Conservation (phyloP, 2,113 vertebrate species). For the Pelmatolapia mariae region DNA sequence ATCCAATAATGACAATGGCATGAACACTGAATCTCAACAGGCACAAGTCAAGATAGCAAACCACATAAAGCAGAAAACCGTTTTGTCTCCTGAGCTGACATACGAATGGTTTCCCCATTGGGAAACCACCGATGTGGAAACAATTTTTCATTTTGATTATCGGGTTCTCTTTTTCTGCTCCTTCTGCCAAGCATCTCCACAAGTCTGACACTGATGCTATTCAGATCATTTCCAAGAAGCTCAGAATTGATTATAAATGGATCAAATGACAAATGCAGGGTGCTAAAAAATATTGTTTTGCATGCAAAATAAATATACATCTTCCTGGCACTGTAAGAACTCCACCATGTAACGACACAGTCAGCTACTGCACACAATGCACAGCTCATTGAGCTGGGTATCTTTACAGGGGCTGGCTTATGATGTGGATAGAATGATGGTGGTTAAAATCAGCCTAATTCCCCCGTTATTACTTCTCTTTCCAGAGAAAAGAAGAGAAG, state of each 20-base stretch:
- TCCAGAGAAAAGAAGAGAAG: background rate
- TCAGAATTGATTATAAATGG: background rate
- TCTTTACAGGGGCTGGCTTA: background rate
- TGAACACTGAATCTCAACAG: background rate
- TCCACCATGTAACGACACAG: background rate
- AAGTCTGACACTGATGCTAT: background rate
- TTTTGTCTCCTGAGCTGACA: background rate
- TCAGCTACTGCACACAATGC: background rate
- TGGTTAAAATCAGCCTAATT: constrained; percentile 11
- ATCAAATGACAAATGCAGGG: background rate
- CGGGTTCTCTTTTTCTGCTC: background rate
- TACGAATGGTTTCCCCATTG: background rate
- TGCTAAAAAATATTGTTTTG: background rate
- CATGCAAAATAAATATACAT: background rate
- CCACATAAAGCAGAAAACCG: background rate
- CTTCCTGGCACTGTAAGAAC: background rate
- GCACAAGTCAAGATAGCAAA: background rate
- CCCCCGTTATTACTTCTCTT: constrained; percentile 39
- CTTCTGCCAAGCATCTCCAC: background rate
- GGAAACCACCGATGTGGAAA: background rate
- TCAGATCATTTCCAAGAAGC: background rate
- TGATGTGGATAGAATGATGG: constrained; percentile 1
- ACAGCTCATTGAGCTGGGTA: background rate
- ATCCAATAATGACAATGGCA: background rate
- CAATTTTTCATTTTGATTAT: constrained; percentile 17